A percentile compares a stretch with the other conserved stretches of the same genome.
Evolutionary conservation across 2,888 invertebrate genomes (phyloP).

Genomic region (Brachyptera putata): DNA sequence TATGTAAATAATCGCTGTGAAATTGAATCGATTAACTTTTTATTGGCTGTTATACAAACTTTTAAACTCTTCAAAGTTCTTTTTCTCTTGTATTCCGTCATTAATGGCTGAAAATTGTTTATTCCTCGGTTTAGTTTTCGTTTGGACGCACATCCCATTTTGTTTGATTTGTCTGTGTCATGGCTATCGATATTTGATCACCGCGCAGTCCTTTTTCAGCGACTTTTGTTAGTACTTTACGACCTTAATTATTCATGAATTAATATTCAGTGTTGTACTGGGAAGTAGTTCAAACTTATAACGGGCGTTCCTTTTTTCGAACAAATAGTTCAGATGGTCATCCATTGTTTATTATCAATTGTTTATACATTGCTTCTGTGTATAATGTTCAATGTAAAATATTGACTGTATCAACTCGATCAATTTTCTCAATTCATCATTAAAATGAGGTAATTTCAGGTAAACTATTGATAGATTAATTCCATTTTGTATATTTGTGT

Average conservation of each 20-base stretch:
- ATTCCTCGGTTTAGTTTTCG: neutral
- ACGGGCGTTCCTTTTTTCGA: neutral
- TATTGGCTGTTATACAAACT: neutral
- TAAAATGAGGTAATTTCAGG: too few relatives aligned
- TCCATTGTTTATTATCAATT: slow-evolving; percentile 10
- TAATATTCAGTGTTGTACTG: slow-evolving; percentile 1
- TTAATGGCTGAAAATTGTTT: neutral
- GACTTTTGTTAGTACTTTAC: neutral
- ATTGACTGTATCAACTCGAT: too few relatives aligned
- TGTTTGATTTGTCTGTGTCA: neutral
- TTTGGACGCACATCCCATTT: neutral
- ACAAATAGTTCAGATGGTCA: too few relatives aligned
- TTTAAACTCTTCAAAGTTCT: neutral
- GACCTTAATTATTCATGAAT: neutral
- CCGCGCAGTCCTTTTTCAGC: neutral
- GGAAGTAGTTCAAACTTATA: neutral
- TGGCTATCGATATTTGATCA: neutral
- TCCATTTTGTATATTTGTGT: too few relatives aligned
- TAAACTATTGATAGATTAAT: too few relatives aligned
- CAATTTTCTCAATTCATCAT: too few relatives aligned
- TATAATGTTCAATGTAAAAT: too few relatives aligned
- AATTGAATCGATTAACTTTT: neutral
- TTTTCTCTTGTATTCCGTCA: neutral
- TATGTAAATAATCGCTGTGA: neutral
- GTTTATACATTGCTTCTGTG: too few relatives aligned